Evolutionary conservation across 2,113 vertebrate species (phyloP), one percentile per base, ranked within the genome.

Genomic region (Petrocephalus microphthalmus): DNA sequence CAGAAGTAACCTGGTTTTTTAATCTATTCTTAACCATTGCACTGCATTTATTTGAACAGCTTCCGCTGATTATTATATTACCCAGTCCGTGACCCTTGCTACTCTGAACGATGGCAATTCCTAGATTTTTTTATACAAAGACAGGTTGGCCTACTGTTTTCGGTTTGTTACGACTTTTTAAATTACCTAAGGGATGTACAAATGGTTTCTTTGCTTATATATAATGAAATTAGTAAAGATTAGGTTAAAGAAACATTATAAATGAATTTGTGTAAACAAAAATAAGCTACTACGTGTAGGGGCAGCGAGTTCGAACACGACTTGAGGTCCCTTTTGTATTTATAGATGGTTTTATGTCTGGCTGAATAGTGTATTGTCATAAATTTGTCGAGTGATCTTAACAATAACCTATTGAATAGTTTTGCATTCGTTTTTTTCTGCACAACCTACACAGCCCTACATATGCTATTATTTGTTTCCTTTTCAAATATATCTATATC

Each of bases 371-470:
- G 93, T 92, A 90, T 89, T 91, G 92, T 94, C 92, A 93, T 92
- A 89, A 89, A 82, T 91, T 90, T 87, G 91, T 93, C 74, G 89
- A 89, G 93, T 94, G 92, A 92, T 93, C 88, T 93, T 89, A 91
- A 92, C 85, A 92, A 91, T 89, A 90, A 91, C 92, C 89, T 89
- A 87, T 84, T 88, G 90, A 91, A 78, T 92, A 93, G 93, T 92
- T 94, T 42, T 78, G 94, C 93, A 94, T 85, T 85, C 11, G 84
- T 85, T 85, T 85, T 53, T 85, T 54, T 85, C 25, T 33, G 19
- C 84, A 49, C 84, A 53, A 37, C 52, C 95, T 94, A 95, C 96
- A 95, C 95, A 97, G 96, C 96, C 96, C 97, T 95, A 95, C 95
- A 95, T 53, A 87, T 90, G 85, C 88, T 54, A 84, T 86, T 88